Conservation (phyloP, 2,113 vertebrate genomes). For the Nansenia antarctica region DNA sequence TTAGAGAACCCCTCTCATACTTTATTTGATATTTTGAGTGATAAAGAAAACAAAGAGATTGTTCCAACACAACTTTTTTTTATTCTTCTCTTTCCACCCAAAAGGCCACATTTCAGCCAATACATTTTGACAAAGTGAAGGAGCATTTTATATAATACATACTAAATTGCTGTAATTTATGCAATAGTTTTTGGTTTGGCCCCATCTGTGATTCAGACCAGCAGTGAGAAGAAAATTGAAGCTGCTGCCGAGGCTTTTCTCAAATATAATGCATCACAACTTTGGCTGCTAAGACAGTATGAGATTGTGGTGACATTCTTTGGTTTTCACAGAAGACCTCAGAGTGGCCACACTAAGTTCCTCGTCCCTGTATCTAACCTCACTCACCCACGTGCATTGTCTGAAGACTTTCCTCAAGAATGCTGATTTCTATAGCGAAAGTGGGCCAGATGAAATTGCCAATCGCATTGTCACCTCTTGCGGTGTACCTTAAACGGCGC, state of each 20-base stretch:
- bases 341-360: slow-evolving; percentile 65
- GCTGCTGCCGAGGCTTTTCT: slow-evolving; percentile 52
- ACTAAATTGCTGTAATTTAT: slow-evolving; percentile 61
- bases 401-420: slow-evolving; percentile 71
- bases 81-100: not conserved
- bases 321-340: slow-evolving; percentile 68
- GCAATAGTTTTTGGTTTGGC: slow-evolving; percentile 61
- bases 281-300: slow-evolving; percentile 58
- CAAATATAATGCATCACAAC: slow-evolving; percentile 58
- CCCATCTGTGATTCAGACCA: slow-evolving; percentile 46
- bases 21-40: not conserved
- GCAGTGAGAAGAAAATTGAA: slow-evolving; percentile 65
- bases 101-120: slow-evolving; percentile 13
- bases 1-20: not conserved
- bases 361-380: slow-evolving; percentile 54
- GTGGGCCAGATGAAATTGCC: slow-evolving; percentile 55
- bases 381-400: slow-evolving; percentile 66
- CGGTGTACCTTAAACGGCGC: slow-evolving; percentile 50
- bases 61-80: slow-evolving; percentile 1
- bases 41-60: not conserved
- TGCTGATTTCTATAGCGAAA: slow-evolving; percentile 64
- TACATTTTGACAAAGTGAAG: slow-evolving; percentile 44
- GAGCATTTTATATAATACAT: slow-evolving; percentile 25
- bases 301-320: slow-evolving; percentile 73
- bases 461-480: slow-evolving; percentile 68